Evolutionary conservation across 2,113 vertebrate species (phyloP).

Genomic region (Periophthalmus modestus): DNA sequence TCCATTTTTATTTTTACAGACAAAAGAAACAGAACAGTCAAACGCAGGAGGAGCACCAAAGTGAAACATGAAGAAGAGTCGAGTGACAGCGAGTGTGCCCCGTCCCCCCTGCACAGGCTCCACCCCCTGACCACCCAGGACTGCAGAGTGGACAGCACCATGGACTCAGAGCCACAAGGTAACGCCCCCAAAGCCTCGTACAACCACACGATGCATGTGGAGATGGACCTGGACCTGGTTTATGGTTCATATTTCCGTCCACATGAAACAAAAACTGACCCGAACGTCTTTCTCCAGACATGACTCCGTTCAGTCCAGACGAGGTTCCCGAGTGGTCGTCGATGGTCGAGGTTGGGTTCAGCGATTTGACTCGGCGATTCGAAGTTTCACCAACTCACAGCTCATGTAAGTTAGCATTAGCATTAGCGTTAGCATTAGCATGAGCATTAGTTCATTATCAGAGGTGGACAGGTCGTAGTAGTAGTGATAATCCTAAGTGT

Average conservation of each 20-base stretch:
- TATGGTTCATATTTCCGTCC: no score
- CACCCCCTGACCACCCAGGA: slow-evolving; percentile 74
- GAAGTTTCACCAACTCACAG: slow-evolving; percentile 74
- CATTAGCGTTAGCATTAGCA: no score
- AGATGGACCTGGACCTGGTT: no score
- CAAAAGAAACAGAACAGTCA: slow-evolving; percentile 80
- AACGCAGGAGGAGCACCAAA: slow-evolving; percentile 80
- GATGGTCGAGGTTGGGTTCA: slow-evolving; percentile 44
- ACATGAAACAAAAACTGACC: no score
- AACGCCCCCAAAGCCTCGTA: slow-evolving; percentile 11
- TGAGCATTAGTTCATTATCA: no score
- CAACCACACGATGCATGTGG: no score
- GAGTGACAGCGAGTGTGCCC: slow-evolving; percentile 60
- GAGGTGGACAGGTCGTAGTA: no score
- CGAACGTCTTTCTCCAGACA: slow-evolving; percentile 12
- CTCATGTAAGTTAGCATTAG: slow-evolving; percentile 51
- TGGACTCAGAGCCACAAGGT: slow-evolving; percentile 74
- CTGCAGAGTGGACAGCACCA: slow-evolving; percentile 78
- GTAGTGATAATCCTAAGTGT: no score
- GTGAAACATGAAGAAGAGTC: slow-evolving; percentile 81
- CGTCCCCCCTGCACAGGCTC: slow-evolving; percentile 50
- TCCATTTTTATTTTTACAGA: slow-evolving; percentile 64
- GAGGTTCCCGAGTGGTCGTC: slow-evolving; percentile 52
- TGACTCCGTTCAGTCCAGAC: fast-evolving
- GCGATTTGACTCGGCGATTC: slow-evolving; percentile 42